Evolutionary conservation across 2,113 vertebrate genomes (phyloP).

Genomic region (human): GRCh38 chr17:82548501-82549000

Average conservation of each 20-base stretch:
- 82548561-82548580: not conserved
- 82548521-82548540: not conserved
- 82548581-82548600: not conserved
- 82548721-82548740: not conserved
- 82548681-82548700: not conserved
- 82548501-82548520: not conserved
- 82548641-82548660: not conserved
- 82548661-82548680: not conserved
- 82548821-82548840: not conserved
- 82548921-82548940: not conserved
- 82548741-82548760: not conserved
- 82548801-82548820: not conserved
- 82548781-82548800: not conserved
- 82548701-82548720: not conserved
- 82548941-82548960: not conserved
- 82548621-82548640: not conserved
- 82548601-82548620: not conserved
- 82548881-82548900: accelerated
- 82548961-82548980: not conserved
- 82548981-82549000: not conserved
- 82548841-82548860: not conserved
- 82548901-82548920: not conserved
- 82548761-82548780: not conserved
- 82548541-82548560: not conserved
- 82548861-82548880: not conserved